Evolutionary conservation across 2,888 invertebrate species (phyloP).

Genomic region (Polyploca ridens): DNA sequence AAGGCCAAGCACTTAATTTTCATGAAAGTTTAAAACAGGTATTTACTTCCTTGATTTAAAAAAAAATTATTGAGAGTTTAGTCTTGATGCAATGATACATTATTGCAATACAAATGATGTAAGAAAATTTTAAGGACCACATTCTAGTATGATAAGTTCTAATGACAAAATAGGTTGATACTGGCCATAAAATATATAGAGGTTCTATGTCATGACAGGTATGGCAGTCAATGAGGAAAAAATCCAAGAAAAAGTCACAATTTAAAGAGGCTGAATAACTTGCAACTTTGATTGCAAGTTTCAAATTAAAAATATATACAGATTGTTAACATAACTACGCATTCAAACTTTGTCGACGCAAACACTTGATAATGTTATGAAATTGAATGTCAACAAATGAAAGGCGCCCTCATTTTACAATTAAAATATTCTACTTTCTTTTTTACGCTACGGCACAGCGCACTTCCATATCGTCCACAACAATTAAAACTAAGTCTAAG

Average conservation of each 20-base stretch:
- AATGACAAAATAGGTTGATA: too few relatives aligned
- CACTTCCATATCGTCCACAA: neutral
- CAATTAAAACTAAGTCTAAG: neutral
- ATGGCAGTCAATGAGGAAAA: neutral
- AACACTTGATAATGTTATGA: constrained; percentile 49
- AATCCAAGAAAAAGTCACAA: neutral
- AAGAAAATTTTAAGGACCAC: too few relatives aligned
- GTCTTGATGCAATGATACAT: too few relatives aligned
- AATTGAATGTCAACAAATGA: constrained; percentile 65
- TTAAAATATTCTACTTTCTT: constrained; percentile 51
- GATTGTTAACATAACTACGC: constrained; percentile 13
- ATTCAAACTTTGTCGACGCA: constrained; percentile 31
- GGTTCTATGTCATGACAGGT: neutral
- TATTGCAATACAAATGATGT: too few relatives aligned
- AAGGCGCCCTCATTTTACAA: constrained; percentile 43
- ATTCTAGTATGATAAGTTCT: too few relatives aligned
- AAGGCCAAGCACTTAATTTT: too few relatives aligned
- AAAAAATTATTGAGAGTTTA: too few relatives aligned
- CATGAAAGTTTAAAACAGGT: too few relatives aligned
- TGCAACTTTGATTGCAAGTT: neutral
- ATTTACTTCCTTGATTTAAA: too few relatives aligned
- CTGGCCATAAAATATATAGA: too few relatives aligned
- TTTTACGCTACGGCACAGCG: constrained; percentile 3
- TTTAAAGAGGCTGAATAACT: neutral
- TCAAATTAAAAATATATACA: neutral